Evolutionary conservation across 2,797 vertebrate genomes (phyloP).

Genomic region (Pelobates cultripes): DNA sequence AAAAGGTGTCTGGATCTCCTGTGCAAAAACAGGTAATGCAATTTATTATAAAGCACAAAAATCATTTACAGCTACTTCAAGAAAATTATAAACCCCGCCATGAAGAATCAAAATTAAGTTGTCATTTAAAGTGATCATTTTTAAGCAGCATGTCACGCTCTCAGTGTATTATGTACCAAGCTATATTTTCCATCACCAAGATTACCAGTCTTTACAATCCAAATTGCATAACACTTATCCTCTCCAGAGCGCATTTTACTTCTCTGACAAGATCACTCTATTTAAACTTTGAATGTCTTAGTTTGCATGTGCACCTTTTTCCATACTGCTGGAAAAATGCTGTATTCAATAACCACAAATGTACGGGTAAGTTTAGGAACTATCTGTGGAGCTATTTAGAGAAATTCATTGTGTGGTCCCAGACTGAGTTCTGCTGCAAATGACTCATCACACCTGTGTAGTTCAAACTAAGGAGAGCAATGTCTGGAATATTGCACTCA

Average conservation of each 20-base stretch:
- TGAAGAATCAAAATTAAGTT: no score
- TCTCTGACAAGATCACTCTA: background rate
- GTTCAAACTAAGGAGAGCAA: conserved; percentile 23
- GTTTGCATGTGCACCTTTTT: conserved; percentile 33
- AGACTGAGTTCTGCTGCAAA: conserved; percentile 15
- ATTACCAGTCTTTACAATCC: background rate
- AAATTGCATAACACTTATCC: conserved; percentile 7
- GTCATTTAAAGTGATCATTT: no score
- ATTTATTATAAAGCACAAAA: no score
- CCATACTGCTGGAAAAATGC: conserved; percentile 36
- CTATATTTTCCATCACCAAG: background rate
- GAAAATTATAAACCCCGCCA: no score
- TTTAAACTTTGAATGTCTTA: background rate
- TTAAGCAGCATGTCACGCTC: background rate
- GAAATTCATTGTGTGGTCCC: conserved; percentile 45
- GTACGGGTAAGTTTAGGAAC: conserved; percentile 7
- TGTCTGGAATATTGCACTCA: conserved; percentile 43
- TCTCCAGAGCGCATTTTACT: conserved; percentile 12
- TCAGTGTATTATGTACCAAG: background rate
- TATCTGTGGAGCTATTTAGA: conserved; percentile 26
- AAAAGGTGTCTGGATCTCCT: no score
- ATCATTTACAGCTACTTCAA: no score
- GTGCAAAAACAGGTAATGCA: no score
- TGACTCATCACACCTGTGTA: conserved; percentile 54
- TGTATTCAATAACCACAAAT: conserved; percentile 35